Percentiles rank a stretch among this genome's conserved stretches.
phyloP scores from a whole-genome alignment of 2,113 vertebrate species.

The Macrotus californicus region DNA sequence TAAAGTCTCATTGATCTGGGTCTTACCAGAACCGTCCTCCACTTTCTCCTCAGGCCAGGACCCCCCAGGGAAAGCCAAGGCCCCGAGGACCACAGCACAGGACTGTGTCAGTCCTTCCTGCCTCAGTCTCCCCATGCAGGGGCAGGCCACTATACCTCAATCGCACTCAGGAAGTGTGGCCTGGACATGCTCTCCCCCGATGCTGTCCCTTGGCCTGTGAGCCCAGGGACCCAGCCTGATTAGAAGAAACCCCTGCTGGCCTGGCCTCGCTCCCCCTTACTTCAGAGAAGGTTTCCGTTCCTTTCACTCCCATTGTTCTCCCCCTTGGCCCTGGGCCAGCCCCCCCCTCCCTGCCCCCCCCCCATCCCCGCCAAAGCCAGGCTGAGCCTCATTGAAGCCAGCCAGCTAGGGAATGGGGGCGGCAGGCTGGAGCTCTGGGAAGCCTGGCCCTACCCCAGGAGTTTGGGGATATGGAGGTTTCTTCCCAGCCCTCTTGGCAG shows the following conservation, averaged over 20 bases:
- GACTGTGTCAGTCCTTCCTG: not conserved
- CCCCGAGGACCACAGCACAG: not conserved
- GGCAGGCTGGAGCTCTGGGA: not conserved
- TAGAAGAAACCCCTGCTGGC: not conserved
- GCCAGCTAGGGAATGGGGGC: not conserved
- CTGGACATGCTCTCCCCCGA: rapidly evolving
- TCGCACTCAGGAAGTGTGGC: not conserved
- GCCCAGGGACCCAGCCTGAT: not conserved
- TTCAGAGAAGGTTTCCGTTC: not conserved
- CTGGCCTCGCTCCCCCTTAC: not conserved
- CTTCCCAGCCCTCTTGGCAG: not conserved
- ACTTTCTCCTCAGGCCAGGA: not conserved
- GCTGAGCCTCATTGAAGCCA: not conserved
- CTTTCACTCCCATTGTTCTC: not conserved
- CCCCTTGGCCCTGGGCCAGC: not conserved
- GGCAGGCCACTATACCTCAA: not conserved
- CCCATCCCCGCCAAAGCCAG: not conserved
- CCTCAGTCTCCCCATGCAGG: not conserved
- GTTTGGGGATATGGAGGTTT: no score
- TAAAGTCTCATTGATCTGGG: not conserved
- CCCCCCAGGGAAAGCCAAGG: not conserved
- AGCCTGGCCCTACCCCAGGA: not conserved
- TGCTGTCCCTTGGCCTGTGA: not conserved
- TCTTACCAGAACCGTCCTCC: not conserved
- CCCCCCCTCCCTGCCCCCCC: no score